These are phyloP conservation scores for Pomacea maculata DNA, from an alignment of 1,140 invertebrate species.

Conservation along the genomic window DNA sequence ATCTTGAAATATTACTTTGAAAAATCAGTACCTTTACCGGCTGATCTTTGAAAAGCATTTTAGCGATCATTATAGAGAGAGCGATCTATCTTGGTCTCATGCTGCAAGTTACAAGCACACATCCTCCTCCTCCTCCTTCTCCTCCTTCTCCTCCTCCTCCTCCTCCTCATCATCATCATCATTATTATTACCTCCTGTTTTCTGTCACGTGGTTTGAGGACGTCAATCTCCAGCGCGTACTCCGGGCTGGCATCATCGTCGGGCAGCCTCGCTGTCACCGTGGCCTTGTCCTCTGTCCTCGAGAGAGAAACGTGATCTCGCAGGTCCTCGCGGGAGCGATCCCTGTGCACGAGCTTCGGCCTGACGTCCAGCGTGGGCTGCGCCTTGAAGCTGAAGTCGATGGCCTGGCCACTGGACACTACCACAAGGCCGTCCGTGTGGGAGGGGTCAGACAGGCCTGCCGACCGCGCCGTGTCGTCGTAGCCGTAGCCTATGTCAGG, in stretches of 20 bases:
- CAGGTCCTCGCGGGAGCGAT: not conserved
- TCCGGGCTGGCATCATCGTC: not conserved
- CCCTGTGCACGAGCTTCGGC: not conserved
- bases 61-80: too few species aligned
- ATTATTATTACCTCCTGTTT: too few species aligned
- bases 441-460: not conserved
- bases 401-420: not conserved
- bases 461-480: not conserved
- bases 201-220: not conserved
- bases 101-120: too few species aligned
- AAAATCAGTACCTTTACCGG: too few species aligned
- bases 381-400: slow-evolving; percentile 12
- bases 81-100: too few species aligned
- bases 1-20: too few species aligned
- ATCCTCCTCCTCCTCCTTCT: too few species aligned
- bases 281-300: not conserved
- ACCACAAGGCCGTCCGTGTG: slow-evolving; percentile 9
- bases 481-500: slow-evolving; percentile 9
- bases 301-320: not conserved
- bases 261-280: not conserved
- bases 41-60: too few species aligned
- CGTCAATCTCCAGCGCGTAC: slow-evolving; percentile 9
- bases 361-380: not conserved
- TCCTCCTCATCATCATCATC: too few species aligned
- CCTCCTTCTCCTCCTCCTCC: too few species aligned